Evolutionary conservation across 2,888 invertebrate genomes (phyloP), one percentile per base, ranked within the genome.

Genomic region (Stenichneumon culpator): DNA sequence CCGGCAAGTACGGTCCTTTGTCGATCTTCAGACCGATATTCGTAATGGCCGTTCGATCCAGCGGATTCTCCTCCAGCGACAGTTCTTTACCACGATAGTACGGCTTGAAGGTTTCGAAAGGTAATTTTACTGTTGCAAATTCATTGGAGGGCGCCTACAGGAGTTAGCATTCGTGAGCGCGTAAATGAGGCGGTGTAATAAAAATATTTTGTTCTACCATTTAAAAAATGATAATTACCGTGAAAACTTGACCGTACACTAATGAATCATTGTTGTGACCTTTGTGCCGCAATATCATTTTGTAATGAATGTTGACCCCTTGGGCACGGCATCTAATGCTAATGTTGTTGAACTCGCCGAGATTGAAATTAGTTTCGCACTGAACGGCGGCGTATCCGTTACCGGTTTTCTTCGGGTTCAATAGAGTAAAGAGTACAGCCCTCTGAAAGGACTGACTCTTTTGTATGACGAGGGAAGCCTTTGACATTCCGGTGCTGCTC

Each of bases 381-480:
- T 91, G 89, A 19, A 94, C 89, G 6, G 94, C 94, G 9, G 94
- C 94, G 87, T 94, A 94, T 22, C 94, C 94, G 14, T 94, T 94
- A 22, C 94, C 94, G 86, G 94, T 94, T 3, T 94, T 92, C 85
- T 94, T 94, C 2, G 94, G 94, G 87, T 94, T 94, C 44, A 95
- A 90, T 77, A 94, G 87, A 1, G 94, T 93, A 88, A 95, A 95
- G 50, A 95, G 90, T 22, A 95, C 90, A 2, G 94, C 94, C 72
- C 94, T 88, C 88, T 94, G 94, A 79, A 93, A 92, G 3, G 90
- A 80, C 72, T 91, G 90, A 2, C 93, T 93, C 86, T 93, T 94
- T 82, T 94, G 94, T 19, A 94, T 78, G 3, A 93, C 93, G 25
- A 95, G 86, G 5, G 91, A 89, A 0, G 94, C 94, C 86, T 94